Conservation (phyloP, 2,888 invertebrate genomes). For the Epirrhoe alternata region DNA sequence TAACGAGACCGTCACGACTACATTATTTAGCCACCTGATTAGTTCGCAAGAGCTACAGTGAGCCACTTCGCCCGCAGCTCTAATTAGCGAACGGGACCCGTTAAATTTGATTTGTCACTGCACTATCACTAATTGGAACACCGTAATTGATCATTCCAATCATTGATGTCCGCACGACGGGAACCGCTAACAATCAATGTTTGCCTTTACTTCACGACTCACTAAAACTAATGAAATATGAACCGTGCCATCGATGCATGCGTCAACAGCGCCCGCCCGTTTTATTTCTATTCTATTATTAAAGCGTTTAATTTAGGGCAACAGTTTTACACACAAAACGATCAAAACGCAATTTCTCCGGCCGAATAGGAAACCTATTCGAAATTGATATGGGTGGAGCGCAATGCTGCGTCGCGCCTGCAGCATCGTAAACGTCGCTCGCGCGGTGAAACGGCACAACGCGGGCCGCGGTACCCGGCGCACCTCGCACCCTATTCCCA, state of each 20-base stretch:
- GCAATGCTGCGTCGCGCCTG: conserved; percentile 77
- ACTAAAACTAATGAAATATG: conserved; percentile 70
- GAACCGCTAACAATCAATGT: conserved; percentile 52
- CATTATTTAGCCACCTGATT: conserved; percentile 84
- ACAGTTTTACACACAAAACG: conserved; percentile 83
- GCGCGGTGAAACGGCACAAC: conserved; percentile 61
- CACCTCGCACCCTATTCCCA: conserved; percentile 56
- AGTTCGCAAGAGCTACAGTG: conserved; percentile 65
- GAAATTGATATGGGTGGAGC: conserved; percentile 85
- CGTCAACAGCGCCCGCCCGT: conserved; percentile 68
- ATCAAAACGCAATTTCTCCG: conserved; percentile 81
- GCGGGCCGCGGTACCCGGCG: conserved; percentile 34
- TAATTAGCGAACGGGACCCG: conserved; percentile 75
- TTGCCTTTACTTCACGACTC: conserved; percentile 63
- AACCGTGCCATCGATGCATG: conserved; percentile 60
- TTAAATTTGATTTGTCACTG: conserved; percentile 80
- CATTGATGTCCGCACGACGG: conserved; percentile 57
- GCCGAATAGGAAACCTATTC: conserved; percentile 82
- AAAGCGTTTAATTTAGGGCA: conserved; percentile 83
- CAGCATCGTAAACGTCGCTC: conserved; percentile 77
- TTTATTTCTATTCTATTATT: conserved; percentile 83
- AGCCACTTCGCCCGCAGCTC: conserved; percentile 71
- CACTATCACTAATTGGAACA: conserved; percentile 79
- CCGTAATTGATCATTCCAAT: conserved; percentile 69
- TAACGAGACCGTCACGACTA: conserved; percentile 83